A percentile compares a stretch with the other conserved stretches of the same genome.
phyloP scores from a whole-genome alignment of 2,888 invertebrate genomes.

The Hoplodrina blanda region DNA sequence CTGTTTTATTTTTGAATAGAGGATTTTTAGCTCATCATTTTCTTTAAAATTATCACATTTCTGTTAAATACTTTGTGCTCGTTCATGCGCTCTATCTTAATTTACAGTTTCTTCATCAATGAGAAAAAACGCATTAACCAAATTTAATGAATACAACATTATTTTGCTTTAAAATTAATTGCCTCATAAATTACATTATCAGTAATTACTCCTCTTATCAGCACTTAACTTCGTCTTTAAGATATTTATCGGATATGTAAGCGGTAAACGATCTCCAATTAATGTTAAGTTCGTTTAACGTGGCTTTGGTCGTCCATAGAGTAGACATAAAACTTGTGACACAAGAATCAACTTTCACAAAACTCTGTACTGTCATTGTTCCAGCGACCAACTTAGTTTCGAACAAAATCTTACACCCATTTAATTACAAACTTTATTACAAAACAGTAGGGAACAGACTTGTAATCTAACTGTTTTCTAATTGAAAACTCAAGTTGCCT shows the following conservation, averaged over 20 bases:
- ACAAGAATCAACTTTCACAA: conserved; percentile 64
- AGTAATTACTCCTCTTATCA: conserved; percentile 49
- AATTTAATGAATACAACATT: conserved; percentile 26
- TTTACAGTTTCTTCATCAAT: conserved; percentile 25
- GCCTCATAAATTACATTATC: conserved; percentile 46
- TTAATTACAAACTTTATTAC: conserved; percentile 60
- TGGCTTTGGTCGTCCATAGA: conserved; percentile 34
- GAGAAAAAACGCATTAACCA: conserved; percentile 37
- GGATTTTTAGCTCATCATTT: neutral
- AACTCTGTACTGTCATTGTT: conserved; percentile 61
- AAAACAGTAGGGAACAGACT: conserved; percentile 50
- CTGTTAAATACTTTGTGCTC: neutral
- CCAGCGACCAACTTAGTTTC: conserved; percentile 37
- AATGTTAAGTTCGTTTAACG: conserved; percentile 51
- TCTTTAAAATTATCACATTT: neutral
- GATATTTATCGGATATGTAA: conserved; percentile 41
- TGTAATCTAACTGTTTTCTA: conserved; percentile 64
- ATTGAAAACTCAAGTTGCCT: conserved; percentile 71
- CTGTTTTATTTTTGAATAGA: conserved; percentile 29
- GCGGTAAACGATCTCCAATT: conserved; percentile 39
- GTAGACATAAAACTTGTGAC: conserved; percentile 51
- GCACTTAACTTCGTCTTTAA: conserved; percentile 46
- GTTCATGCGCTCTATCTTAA: neutral
- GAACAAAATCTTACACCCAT: conserved; percentile 30
- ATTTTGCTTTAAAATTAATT: conserved; percentile 45